Evolutionary conservation across 2,113 vertebrate species (phyloP).

Genomic region (Corynorhinus townsendii): DNA sequence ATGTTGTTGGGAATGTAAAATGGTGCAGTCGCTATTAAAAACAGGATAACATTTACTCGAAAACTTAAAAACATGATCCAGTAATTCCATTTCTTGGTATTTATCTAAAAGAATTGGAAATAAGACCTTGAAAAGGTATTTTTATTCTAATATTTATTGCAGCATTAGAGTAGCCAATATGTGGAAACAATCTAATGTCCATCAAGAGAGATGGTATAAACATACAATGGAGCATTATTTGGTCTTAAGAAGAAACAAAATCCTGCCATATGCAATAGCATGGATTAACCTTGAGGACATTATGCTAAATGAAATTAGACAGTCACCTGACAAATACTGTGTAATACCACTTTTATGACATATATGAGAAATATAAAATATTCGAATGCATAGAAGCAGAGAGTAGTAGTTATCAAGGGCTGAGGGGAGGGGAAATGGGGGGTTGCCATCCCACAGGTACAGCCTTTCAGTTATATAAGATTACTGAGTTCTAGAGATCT

Average conservation of each 20-base stretch:
- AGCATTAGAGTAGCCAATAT: not conserved
- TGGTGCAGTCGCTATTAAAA: not conserved
- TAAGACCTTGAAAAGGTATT: not conserved
- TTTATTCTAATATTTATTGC: not conserved
- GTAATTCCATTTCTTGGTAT: not conserved
- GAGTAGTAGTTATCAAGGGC: fast-evolving
- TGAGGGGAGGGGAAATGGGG: not conserved
- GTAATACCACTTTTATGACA: no score
- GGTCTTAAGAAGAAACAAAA: not conserved
- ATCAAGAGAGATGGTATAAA: not conserved
- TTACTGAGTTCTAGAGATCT: not conserved
- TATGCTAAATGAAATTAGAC: not conserved
- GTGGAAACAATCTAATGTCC: not conserved
- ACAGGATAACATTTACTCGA: not conserved
- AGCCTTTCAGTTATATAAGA: not conserved
- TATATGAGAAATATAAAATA: not conserved
- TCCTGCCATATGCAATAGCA: not conserved
- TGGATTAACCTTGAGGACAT: not conserved
- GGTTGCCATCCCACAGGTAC: not conserved
- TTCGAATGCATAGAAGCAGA: not conserved
- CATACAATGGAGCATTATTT: not conserved
- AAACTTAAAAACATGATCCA: not conserved
- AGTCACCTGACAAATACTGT: not conserved
- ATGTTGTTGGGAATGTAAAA: not conserved
- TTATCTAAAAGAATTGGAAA: not conserved